Base-by-base conservation (phyloP, 2,888 invertebrate genomes). In the Spisula subtruncata region DNA sequence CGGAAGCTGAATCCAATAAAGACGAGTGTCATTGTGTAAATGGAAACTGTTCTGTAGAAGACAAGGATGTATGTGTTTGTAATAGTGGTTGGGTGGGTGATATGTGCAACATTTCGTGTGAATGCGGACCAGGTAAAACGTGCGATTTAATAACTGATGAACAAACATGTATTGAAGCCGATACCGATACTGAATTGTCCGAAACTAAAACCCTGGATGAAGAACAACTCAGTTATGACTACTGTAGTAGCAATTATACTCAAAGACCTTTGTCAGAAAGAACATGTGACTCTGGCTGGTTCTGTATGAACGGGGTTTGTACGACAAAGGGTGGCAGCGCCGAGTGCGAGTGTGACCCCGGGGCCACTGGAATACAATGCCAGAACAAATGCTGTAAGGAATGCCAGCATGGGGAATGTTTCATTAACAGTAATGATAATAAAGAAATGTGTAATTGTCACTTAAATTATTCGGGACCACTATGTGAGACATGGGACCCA, bases 261-360 rank as follows among this genome's bases (percentile, higher is more conserved):
- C 18, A 29, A 2, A 87, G 87, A 29, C 85, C 85, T 10, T 1
- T n/a, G 18, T 48, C 48, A 1, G 85, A 89, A 66, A 84, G 83
- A 20, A 81, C 54, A 18, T 91, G 90, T 85, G 35, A 79, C 1
- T 16, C 25, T 5, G 88, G 83, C 6, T 83, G 80, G 56, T n/a
- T 20, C n/a, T 91, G 90, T 89, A 14, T 60, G 20, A 87, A 83
- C 32, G 90, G 90, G 14, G 85, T 83, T 0, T 83, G 85, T 56
- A 32, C 0, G 29, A 46, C 41, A 10, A 41, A 83, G 8, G 86
- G 35, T n/a, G n/a, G 5, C 25, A 29, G 14, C 56, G 18, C 16
- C 2, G 32, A 54, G 32, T 90, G 86, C 83, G 80, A 51, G 10
- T 90, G 90, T 83, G 90, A 90, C 32, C 20, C 32, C 12, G 88